Evolutionary conservation across 1,140 invertebrate species (phyloP).

Genomic region (Teleopsis dalmanni): DNA sequence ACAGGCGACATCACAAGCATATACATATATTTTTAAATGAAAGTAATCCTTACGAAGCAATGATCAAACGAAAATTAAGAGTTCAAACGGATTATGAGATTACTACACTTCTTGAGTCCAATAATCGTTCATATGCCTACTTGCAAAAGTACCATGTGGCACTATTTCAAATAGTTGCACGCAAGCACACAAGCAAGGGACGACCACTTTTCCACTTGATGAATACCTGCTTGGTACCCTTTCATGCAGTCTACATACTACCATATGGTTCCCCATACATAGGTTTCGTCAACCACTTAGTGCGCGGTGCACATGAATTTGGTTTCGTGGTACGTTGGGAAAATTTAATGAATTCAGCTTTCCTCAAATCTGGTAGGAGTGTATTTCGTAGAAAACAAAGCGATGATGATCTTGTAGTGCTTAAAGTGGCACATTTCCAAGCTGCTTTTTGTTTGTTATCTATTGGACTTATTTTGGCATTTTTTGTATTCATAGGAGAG

Average conservation of each 20-base stretch:
- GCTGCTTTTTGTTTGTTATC: constrained; percentile 31
- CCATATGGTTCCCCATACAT: constrained; percentile 39
- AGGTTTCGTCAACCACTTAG: constrained; percentile 27
- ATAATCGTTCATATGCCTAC: constrained; percentile 29
- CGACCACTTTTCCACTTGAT: constrained; percentile 33
- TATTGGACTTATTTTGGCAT: constrained; percentile 22
- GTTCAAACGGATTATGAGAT: constrained; percentile 19
- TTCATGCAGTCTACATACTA: constrained; percentile 36
- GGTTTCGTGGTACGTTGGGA: constrained; percentile 34
- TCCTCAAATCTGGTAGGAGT: constrained; percentile 25
- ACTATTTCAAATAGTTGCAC: constrained; percentile 24
- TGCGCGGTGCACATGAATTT: constrained; percentile 29
- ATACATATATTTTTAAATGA: constrained; percentile 23
- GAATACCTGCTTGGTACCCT: constrained; percentile 35
- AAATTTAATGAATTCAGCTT: constrained; percentile 30
- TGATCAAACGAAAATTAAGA: constrained; percentile 19
- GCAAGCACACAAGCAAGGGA: constrained; percentile 22
- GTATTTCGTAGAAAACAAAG: not conserved
- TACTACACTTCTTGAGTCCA: constrained; percentile 11
- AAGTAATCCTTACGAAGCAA: constrained; percentile 16
- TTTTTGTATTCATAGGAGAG: constrained; percentile 22
- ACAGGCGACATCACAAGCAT: constrained; percentile 22
- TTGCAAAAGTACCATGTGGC: constrained; percentile 35
- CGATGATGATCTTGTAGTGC: constrained; percentile 26
- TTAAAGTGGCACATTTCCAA: constrained; percentile 32